Base-by-base conservation (phyloP, 2,113 vertebrate genomes). In the Romanogobio albipinnatus region DNA sequence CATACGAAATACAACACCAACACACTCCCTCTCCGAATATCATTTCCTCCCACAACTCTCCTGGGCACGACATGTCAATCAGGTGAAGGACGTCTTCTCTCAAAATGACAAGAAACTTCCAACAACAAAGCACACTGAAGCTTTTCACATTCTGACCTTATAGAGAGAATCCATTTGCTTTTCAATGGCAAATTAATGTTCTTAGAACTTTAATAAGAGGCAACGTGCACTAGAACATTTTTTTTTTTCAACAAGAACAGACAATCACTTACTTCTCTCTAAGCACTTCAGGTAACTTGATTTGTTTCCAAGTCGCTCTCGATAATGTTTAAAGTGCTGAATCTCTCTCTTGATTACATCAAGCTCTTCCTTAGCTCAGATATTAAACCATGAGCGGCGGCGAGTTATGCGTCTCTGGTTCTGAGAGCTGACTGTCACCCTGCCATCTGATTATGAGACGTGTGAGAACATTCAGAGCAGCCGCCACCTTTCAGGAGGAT, bases 391-490 rank as follows among this genome's bases (percentile, higher is more conserved):
- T 4, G 49, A 51, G 49, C 1, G n/a, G 43, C 5, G 10, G 19
- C 71, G 39, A 74, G 43, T 26, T 74, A 3, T 74, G 43, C 1
- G 13, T 74, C 71, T 74, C 49, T 26, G 47, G 19, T 49, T 73
- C 26, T 68, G 24, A 49, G 68, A 9, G 73, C 62, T 62, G 75
- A 68, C 77, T 62, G 82, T 59, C 82, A 79, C 82, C 70, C 19
- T 56, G 82, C 86, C 86, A 90, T 85, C 87, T 84, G 88, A 91
- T 88, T 84, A 83, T 84, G 89, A 91, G 80, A 81, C 81, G 85
- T 86, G 90, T 86, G 87, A 86, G 91, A 92, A 93, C 87, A 89
- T 87, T 86, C 84, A 89, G 90, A 91, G 84, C 90, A 88, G 87
- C 77, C 53, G 51, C 85, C 71, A 74, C 80, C 85, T 84, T 89